Base-by-base conservation (phyloP, 2,797 vertebrate species). In the Parauchenoglanis punctatus region DNA sequence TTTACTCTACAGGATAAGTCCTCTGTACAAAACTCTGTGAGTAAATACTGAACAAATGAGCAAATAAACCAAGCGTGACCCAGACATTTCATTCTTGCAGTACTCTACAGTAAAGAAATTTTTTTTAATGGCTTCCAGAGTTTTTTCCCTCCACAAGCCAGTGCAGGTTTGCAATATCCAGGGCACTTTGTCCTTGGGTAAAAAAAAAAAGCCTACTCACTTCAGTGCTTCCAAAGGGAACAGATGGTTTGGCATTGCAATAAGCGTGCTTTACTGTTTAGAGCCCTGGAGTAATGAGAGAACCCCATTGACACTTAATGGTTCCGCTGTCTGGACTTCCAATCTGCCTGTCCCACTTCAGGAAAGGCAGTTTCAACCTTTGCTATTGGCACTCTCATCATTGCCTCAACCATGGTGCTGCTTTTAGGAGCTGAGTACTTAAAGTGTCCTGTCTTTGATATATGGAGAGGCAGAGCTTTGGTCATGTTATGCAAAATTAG, bases 161-260 rank as follows among this genome's bases (percentile, higher is more conserved):
- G 35, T 80, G 78, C 87, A 77, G 67, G 40, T 89, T 90, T 89
- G 83, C n/a, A 65, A 40, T 89, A 91, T 91, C 84, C 86, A 85
- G 87, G 87, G 85, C 87, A 82, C 87, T 87, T 83, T 90, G 89
- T 90, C 89, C 89, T 91, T 91, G 87, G 76, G 82, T 87, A 70
- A 82, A 85, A 90, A 89, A 78, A 58, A 91, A 89, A 89, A 84
- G 82, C 85, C 85, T 73, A 56, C 54, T 63, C 61, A 73, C 87
- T 87, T 86, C 81, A 84, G 85, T 88, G 90, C 83, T 85, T 90
- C 87, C 87, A 91, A 92, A 89, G 89, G 85, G 89, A 92, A 86
- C 91, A 92, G 92, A 92, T 91, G 91, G 92, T 91, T 91, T 91
- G 91, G 91, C 90, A 89, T 84, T 77, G 87, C 85, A 87, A 75